A percentile compares a stretch with the other conserved stretches of the same genome.
phyloP scores from a whole-genome alignment of 2,797 vertebrate genomes.

The Enteromius radiatus region DNA sequence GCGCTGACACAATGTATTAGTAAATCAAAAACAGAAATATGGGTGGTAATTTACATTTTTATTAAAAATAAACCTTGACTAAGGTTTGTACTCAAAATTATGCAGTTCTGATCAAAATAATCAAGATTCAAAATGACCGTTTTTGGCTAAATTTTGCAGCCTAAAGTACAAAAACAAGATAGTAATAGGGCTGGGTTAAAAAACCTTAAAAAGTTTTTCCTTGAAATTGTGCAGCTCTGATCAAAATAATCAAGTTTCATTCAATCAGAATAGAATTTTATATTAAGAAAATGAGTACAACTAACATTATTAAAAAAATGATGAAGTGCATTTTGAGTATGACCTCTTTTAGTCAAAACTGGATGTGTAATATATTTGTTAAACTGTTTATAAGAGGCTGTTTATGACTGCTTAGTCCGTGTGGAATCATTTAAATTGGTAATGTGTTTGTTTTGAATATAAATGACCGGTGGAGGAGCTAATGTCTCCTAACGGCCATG shows the following conservation, averaged over 20 bases:
- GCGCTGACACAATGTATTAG: no score
- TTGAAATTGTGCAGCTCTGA: no score
- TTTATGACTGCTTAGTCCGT: neutral
- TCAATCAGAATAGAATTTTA: neutral
- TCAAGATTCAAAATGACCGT: neutral
- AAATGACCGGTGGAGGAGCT: conserved; percentile 42
- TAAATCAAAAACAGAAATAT: neutral
- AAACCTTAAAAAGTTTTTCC: neutral
- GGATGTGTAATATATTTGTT: neutral
- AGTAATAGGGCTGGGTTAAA: neutral
- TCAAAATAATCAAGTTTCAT: neutral
- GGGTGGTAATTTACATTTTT: no score
- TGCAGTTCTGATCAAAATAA: neutral
- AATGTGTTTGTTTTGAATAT: conserved; percentile 31
- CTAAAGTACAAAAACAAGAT: neutral
- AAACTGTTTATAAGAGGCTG: neutral
- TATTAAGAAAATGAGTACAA: neutral
- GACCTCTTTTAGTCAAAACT: neutral
- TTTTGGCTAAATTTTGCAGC: neutral
- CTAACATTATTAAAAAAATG: neutral
- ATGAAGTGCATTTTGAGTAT: neutral
- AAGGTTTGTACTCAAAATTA: no score
- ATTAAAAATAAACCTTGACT: no score
- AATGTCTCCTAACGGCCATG: conserved; percentile 45
- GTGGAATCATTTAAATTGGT: conserved; percentile 25